Evolutionary conservation across 2,888 invertebrate species (phyloP), one percentile per base, ranked within the genome.

Genomic region (Netelia virgata): DNA sequence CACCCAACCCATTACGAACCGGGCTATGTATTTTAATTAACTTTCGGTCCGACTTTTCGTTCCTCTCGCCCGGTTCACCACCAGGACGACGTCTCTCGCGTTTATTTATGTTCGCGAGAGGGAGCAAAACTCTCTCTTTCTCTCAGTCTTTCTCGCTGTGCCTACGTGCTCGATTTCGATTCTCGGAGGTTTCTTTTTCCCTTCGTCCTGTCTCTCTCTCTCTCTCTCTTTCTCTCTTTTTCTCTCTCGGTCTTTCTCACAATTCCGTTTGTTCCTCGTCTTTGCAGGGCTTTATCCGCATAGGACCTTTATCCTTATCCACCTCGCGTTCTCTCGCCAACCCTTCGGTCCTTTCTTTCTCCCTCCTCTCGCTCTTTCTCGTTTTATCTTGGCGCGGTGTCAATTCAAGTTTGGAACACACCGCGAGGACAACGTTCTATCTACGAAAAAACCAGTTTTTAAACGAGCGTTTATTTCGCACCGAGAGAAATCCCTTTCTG

Each of bases 351-450:
- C 57, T 53, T 57, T 28, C 57, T 50, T 73, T 70, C 64, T 57
- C 76, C 74, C 82, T 70, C 43, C 36, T 66, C 57, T 78, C 77
- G 66, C 75, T 66, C 87, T 86, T 84, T 85, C 86, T 88, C 89
- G 89, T 89, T 91, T 91, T 91, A 91, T 92, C 91, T 91, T 83
- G 89, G 90, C 89, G 89, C 90, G 90, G 91, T 93, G 93, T 93
- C 93, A 93, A 93, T 92, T 93, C 91, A 91, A 92, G 93, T 93
- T 93, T 93, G 92, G 90, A 91, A 91, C 91, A 92, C 90, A 91
- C 83, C 90, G 91, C 90, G 90, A 90, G 91, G 90, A 91, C 92
- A 90, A 92, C 91, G 90, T 89, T 55, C 91, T 92, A 91, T 92
- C 92, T 92, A 92, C 92, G 91, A 91, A 91, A 91, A 92, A 92